phyloP scores from a whole-genome alignment of 2,113 vertebrate genomes.

The Empidonax traillii region DNA sequence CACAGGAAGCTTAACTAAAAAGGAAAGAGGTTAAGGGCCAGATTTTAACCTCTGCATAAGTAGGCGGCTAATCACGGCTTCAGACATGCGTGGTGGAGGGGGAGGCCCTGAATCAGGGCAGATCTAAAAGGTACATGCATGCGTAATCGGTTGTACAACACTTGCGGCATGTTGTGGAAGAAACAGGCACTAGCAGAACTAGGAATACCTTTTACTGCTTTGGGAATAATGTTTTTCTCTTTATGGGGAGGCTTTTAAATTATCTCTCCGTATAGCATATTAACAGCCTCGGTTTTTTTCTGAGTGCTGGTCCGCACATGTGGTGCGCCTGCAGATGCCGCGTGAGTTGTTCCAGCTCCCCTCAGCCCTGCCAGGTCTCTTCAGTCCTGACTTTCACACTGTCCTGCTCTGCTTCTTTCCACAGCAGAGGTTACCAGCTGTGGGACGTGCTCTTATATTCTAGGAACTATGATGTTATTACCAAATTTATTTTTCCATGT shows the following conservation, averaged over 20 bases:
- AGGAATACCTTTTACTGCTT: conserved; percentile 39
- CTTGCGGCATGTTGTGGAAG: not conserved
- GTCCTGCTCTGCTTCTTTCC: conserved; percentile 6
- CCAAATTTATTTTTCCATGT: conserved; percentile 33
- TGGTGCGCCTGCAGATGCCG: not conserved
- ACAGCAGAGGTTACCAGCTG: conserved; percentile 48
- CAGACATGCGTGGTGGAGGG: not conserved
- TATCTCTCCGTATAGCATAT: conserved; percentile 34
- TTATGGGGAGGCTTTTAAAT: conserved; percentile 55
- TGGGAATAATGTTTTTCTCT: conserved; percentile 16
- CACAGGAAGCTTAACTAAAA: conserved; percentile 52
- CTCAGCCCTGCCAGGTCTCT: conserved; percentile 45
- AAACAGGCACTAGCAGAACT: not conserved
- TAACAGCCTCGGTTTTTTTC: conserved; percentile 21
- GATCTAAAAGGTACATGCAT: not conserved
- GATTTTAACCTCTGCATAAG: conserved; percentile 55
- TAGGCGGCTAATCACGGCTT: conserved; percentile 39
- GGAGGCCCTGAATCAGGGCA: conserved; percentile 16
- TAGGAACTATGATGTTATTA: conserved; percentile 25
- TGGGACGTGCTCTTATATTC: not conserved
- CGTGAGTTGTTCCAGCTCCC: conserved; percentile 36
- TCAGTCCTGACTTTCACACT: conserved; percentile 22
- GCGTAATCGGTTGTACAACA: not conserved
- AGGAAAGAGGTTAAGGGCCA: conserved; percentile 55
- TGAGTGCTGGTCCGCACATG: conserved; percentile 47